Evolutionary conservation across 2,797 vertebrate genomes (phyloP).

Genomic region (Notolabrus celidotus): DNA sequence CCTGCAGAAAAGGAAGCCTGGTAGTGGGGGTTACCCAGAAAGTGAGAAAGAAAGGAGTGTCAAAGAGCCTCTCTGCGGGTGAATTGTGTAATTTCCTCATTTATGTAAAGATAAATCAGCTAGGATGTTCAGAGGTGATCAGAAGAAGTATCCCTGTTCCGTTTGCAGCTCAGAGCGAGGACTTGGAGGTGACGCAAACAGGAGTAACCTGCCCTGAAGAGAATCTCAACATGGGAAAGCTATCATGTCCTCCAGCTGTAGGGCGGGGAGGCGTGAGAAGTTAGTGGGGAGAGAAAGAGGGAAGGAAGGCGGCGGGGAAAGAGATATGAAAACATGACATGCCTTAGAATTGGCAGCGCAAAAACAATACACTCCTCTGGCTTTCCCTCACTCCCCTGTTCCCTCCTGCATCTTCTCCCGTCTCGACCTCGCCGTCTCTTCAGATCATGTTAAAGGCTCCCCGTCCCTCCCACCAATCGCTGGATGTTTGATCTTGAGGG

Average conservation of each 20-base stretch:
- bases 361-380: constrained; percentile 75
- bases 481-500: constrained; percentile 77
- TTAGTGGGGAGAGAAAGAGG: constrained; percentile 43
- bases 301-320: constrained; percentile 65
- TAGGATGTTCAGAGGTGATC: background rate
- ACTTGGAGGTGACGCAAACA: constrained; percentile 48
- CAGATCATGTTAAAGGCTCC: constrained; percentile 64
- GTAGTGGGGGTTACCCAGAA: constrained; percentile 43
- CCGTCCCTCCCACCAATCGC: constrained; percentile 57
- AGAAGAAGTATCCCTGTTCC: background rate
- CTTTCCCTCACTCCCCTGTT: constrained; percentile 49
- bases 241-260: constrained; percentile 79
- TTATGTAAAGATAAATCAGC: background rate
- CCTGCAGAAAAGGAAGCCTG: constrained; percentile 57
- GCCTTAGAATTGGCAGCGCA: constrained; percentile 71
- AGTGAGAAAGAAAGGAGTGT: constrained; percentile 23
- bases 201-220: constrained; percentile 71
- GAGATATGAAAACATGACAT: constrained; percentile 85
- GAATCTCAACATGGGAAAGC: constrained; percentile 79
- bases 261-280: constrained; percentile 69
- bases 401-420: constrained; percentile 47
- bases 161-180: background rate
- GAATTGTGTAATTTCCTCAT: constrained; percentile 5
- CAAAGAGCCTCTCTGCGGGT: constrained; percentile 1
- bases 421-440: constrained; percentile 33